phyloP scores from a whole-genome alignment of 1,140 invertebrate genomes.

The Diorhabda sublineata region DNA sequence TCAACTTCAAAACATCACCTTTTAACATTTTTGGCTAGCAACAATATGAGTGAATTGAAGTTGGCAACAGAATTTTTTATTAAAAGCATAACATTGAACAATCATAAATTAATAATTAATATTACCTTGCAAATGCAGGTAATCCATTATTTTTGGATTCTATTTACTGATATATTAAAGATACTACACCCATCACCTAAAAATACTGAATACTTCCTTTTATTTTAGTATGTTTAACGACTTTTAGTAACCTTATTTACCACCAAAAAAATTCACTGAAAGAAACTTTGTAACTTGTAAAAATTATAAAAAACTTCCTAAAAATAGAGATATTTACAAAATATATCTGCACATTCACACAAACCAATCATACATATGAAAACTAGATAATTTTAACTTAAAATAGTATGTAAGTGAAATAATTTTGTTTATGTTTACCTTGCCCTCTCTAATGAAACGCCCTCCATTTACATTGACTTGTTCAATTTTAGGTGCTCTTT shows the following conservation, averaged over 20 bases:
- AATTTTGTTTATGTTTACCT: conserved; percentile 64
- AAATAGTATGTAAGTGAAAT: not conserved
- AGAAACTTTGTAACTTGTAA: not conserved
- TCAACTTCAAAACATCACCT: too few relatives aligned
- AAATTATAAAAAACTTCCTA: not conserved
- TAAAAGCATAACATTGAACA: too few relatives aligned
- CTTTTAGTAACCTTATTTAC: not conserved
- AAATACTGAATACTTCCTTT: not conserved
- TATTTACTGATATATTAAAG: not conserved
- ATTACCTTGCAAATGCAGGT: too few relatives aligned
- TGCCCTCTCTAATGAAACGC: conserved; percentile 93
- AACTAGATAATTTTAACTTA: conserved; percentile 17
- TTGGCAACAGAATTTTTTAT: too few relatives aligned
- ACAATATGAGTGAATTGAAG: too few relatives aligned
- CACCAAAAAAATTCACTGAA: not conserved
- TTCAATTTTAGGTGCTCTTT: conserved; percentile 89
- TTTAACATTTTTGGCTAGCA: too few relatives aligned
- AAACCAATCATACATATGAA: conserved; percentile 15
- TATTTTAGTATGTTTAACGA: conserved; percentile 1
- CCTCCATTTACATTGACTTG: conserved; percentile 92
- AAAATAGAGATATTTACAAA: conserved; percentile 13
- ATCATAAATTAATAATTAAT: too few relatives aligned
- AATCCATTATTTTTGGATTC: too few relatives aligned
- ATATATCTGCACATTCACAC: conserved; percentile 22
- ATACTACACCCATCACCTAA: not conserved